A percentile compares a stretch with the other conserved stretches of the same genome.
These are phyloP conservation scores for Labeo catla DNA, from an alignment of 2,113 vertebrate species.

Conservation along the genomic window DNA sequence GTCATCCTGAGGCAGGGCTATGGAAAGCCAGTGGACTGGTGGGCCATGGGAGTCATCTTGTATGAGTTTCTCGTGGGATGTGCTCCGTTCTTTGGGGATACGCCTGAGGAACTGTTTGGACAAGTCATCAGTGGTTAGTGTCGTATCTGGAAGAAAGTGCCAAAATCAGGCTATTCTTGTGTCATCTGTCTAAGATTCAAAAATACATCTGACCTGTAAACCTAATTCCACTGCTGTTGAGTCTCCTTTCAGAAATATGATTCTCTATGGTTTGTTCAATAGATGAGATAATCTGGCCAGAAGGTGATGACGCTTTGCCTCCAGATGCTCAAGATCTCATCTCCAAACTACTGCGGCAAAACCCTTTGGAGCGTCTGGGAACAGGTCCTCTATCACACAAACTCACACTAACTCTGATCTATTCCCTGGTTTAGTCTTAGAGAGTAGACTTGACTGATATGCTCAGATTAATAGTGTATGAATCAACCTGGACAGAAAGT, in stretches of 20 bases:
- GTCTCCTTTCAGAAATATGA: background rate
- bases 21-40: conserved; percentile 98
- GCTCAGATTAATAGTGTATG: conserved; percentile 19
- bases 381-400: conserved; percentile 78
- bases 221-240: background rate
- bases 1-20: conserved; percentile 97
- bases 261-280: conserved; percentile 37
- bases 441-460: background rate
- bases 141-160: background rate
- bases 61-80: conserved; percentile 96
- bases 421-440: background rate
- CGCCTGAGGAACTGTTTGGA: conserved; percentile 94
- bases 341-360: conserved; percentile 89
- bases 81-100: conserved; percentile 96
- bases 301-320: conserved; percentile 93
- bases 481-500: conserved; percentile 5
- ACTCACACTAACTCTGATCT: background rate
- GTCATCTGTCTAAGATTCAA: background rate
- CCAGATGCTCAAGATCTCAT: conserved; percentile 93
- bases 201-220: background rate
- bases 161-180: background rate
- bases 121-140: conserved; percentile 96
- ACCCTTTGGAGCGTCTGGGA: conserved; percentile 92
- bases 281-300: conserved; percentile 98
- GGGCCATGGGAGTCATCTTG: conserved; percentile 97